These are phyloP conservation scores for Eupithecia abbreviata DNA, from an alignment of 2,888 invertebrate species.

Conservation along the genomic window DNA sequence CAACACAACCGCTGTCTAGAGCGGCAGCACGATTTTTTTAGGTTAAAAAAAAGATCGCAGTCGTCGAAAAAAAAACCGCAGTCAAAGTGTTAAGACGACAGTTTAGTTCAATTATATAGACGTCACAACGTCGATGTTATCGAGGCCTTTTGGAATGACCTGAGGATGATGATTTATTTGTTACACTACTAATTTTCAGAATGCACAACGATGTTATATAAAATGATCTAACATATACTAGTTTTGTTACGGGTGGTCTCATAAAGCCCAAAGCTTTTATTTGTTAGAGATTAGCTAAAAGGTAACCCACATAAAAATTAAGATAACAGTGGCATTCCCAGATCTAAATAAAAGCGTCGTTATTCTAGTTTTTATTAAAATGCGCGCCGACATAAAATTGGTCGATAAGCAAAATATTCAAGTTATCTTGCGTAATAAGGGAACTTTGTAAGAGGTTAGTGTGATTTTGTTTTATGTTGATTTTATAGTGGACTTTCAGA, in stretches of 20 bases:
- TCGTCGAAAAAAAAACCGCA: too few relatives aligned
- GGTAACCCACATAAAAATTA: constrained; percentile 73
- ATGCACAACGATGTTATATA: background rate
- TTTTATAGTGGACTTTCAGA: constrained; percentile 4
- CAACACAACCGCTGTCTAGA: too few relatives aligned
- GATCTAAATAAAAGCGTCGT: constrained; percentile 60
- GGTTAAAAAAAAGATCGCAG: too few relatives aligned
- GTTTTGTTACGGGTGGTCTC: constrained; percentile 71
- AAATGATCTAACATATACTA: background rate
- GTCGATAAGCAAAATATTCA: constrained; percentile 57
- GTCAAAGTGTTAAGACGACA: too few relatives aligned
- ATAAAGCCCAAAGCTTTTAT: constrained; percentile 63
- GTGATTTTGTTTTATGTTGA: constrained; percentile 16
- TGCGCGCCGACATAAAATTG: constrained; percentile 57
- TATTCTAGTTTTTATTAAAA: constrained; percentile 61
- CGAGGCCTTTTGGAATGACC: background rate
- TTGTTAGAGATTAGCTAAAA: constrained; percentile 70
- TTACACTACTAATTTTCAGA: background rate
- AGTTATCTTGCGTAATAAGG: constrained; percentile 28
- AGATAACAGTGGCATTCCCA: constrained; percentile 68
- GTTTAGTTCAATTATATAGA: background rate
- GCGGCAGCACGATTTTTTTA: too few relatives aligned
- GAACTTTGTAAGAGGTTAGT: constrained; percentile 23
- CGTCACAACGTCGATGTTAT: background rate
- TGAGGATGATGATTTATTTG: background rate